Percentiles rank a stretch among this genome's conserved stretches.
These are phyloP conservation scores for Dicaeum eximium DNA, from an alignment of 2,113 vertebrate genomes.

Conservation along the genomic window DNA sequence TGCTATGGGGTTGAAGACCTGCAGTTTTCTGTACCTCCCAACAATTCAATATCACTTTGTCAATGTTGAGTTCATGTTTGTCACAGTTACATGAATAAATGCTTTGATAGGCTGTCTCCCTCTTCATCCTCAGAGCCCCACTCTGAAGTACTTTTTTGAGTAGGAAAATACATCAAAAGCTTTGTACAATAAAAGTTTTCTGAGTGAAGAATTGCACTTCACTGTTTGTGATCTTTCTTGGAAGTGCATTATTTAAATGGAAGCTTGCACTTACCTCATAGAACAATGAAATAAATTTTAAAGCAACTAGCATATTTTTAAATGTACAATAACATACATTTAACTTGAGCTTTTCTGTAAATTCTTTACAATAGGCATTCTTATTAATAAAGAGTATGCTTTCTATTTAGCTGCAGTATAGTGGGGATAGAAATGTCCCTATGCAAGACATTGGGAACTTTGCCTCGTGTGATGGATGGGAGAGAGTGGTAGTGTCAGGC, in stretches of 20 bases:
- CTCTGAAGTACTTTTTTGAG: neutral
- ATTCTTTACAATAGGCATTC: neutral
- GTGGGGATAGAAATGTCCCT: neutral
- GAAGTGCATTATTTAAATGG: neutral
- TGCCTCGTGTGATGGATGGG: fast-evolving
- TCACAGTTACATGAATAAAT: neutral
- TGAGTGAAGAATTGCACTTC: neutral
- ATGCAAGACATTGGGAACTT: neutral
- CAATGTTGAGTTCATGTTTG: neutral
- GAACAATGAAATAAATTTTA: neutral
- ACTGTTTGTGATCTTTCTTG: neutral
- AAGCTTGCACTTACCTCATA: neutral
- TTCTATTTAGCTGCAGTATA: neutral
- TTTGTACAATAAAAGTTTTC: neutral
- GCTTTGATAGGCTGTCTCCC: neutral
- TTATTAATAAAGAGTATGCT: neutral
- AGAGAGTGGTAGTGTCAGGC: neutral
- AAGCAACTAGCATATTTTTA: neutral
- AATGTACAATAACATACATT: neutral
- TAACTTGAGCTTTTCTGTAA: neutral
- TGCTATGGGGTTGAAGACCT: neutral
- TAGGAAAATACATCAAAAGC: neutral
- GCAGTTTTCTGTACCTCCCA: neutral
- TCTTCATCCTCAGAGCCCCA: neutral
- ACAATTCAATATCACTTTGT: neutral